These are phyloP conservation scores for Scartelaos histophorus DNA, from an alignment of 2,113 vertebrate species.

Conservation along the genomic window DNA sequence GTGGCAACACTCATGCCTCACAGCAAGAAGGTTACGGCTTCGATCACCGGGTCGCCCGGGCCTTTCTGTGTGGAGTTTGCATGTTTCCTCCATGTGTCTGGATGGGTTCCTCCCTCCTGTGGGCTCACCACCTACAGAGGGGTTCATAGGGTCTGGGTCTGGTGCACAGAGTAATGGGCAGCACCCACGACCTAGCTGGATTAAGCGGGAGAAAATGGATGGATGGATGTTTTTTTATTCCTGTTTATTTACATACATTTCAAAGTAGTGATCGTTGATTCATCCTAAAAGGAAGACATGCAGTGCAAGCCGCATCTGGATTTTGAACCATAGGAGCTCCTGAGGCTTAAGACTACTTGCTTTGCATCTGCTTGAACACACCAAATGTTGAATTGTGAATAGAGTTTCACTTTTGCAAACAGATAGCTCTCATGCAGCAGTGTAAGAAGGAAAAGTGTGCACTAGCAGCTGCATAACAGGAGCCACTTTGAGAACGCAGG, in stretches of 20 bases:
- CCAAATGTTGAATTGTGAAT: conserved; percentile 22
- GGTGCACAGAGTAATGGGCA: too few species aligned
- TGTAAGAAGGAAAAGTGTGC: conserved; percentile 36
- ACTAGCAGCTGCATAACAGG: conserved; percentile 71
- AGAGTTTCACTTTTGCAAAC: conserved; percentile 28
- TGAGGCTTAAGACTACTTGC: conserved; percentile 26
- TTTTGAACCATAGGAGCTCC: conserved; percentile 34
- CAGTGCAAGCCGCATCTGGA: conserved; percentile 42
- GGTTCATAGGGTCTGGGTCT: too few species aligned
- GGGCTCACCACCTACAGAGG: too few species aligned
- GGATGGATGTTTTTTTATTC: not conserved
- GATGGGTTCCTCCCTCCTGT: too few species aligned
- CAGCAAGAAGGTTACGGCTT: too few species aligned
- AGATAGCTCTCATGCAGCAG: conserved; percentile 21
- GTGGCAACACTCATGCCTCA: too few species aligned
- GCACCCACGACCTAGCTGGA: too few species aligned
- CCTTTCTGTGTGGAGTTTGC: too few species aligned
- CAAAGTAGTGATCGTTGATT: conserved; percentile 32
- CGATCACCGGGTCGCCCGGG: too few species aligned
- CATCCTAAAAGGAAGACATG: not conserved
- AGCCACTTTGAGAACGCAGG: conserved; percentile 73
- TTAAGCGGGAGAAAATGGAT: too few species aligned
- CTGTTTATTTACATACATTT: conserved; percentile 32
- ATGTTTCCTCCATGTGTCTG: too few species aligned
- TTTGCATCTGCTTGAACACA: conserved; percentile 32